phyloP scores from a whole-genome alignment of 2,797 vertebrate genomes.

The Helicolenus hilgendorfi region DNA sequence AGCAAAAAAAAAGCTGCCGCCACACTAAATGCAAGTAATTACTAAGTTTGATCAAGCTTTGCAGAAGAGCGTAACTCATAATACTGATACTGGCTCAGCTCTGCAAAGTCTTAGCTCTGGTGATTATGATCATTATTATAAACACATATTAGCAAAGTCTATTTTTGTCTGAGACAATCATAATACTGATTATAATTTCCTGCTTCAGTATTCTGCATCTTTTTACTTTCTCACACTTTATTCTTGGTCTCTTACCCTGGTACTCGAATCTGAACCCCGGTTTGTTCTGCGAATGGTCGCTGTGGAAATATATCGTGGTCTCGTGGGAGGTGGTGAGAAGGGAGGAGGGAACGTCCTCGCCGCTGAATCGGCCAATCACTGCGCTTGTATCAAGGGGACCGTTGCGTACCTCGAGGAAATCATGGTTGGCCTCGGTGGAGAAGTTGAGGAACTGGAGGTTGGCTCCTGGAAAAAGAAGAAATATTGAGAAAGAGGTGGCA shows the following conservation, averaged over 20 bases:
- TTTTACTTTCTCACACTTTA: neutral
- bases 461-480: slow-evolving; percentile 88
- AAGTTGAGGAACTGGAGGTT: slow-evolving; percentile 98
- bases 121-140: slow-evolving; percentile 36
- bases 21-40: neutral
- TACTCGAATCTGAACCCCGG: slow-evolving; percentile 98
- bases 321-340: slow-evolving; percentile 98
- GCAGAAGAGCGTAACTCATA: slow-evolving; percentile 22
- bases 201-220: neutral
- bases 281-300: slow-evolving; percentile 98
- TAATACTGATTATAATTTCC: slow-evolving; percentile 1
- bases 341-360: slow-evolving; percentile 92
- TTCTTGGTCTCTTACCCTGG: slow-evolving; percentile 91
- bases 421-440: slow-evolving; percentile 98
- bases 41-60: slow-evolving; percentile 20
- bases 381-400: slow-evolving; percentile 96
- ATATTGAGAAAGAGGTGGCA: neutral
- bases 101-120: slow-evolving; percentile 14
- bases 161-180: slow-evolving; percentile 29
- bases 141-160: slow-evolving; percentile 16
- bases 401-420: slow-evolving; percentile 97
- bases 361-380: slow-evolving; percentile 96
- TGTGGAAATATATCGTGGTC: slow-evolving; percentile 97
- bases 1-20: slow-evolving; percentile 18
- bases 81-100: slow-evolving; percentile 11